phyloP scores from a whole-genome alignment of 2,888 invertebrate genomes.

The Acanthosepion esculentum region DNA sequence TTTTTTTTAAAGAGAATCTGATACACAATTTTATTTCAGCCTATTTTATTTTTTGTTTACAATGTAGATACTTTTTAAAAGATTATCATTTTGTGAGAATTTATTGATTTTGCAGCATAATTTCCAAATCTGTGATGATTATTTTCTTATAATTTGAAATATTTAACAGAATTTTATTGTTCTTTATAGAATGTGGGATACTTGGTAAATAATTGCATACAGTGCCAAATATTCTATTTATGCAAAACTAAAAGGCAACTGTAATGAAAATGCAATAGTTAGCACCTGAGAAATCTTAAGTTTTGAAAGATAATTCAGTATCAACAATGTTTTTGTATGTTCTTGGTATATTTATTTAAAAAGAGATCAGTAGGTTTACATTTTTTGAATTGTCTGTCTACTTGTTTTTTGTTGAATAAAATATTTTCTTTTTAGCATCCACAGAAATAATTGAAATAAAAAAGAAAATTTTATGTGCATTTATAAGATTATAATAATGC shows the following conservation, averaged over 20 bases:
- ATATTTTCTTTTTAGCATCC: conserved; percentile 1
- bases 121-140: conserved; percentile 8
- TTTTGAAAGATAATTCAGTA: not conserved
- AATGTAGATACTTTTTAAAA: not conserved
- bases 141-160: conserved; percentile 15
- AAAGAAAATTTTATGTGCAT: not conserved
- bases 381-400: not conserved
- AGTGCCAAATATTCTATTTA: not conserved
- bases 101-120: not conserved
- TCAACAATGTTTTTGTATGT: not conserved
- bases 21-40: conserved; percentile 12
- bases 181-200: not conserved
- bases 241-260: not conserved
- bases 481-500: not conserved
- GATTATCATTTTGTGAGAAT: conserved; percentile 33
- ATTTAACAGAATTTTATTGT: not conserved
- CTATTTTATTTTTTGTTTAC: not conserved
- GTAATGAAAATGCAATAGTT: not conserved
- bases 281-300: not conserved
- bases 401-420: not conserved
- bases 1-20: not conserved
- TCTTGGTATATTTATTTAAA: not conserved
- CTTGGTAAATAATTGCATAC: not conserved
- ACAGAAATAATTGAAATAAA: not conserved
- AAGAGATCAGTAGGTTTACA: not conserved